A percentile compares a stretch with the other conserved stretches of the same genome.
phyloP scores from a whole-genome alignment of 1,140 invertebrate genomes.

The Drosophila baimaii region DNA sequence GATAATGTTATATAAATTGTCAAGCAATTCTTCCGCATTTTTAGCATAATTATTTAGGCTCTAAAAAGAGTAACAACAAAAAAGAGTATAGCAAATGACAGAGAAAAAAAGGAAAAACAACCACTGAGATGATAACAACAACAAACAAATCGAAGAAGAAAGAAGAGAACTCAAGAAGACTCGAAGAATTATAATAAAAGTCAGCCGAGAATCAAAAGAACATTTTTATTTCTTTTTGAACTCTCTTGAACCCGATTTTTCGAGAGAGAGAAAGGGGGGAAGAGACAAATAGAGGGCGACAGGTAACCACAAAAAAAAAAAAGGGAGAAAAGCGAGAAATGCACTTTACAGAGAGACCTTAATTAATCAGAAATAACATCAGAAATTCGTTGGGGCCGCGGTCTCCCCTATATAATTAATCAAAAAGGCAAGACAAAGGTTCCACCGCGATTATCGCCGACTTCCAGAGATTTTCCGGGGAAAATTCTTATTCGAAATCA shows the following conservation, averaged over 20 bases:
- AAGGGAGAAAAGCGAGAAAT: slow-evolving; percentile 24
- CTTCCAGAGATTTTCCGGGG: slow-evolving; percentile 23
- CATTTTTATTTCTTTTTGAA: slow-evolving; percentile 68
- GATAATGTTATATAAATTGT: background rate
- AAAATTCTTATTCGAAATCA: slow-evolving; percentile 47
- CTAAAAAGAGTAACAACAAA: background rate
- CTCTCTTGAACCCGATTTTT: slow-evolving; percentile 65
- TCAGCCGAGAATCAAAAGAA: slow-evolving; percentile 51
- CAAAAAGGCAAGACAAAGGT: slow-evolving; percentile 43
- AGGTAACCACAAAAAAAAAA: slow-evolving; percentile 47
- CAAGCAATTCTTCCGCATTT: background rate
- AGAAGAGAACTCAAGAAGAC: slow-evolving; percentile 27
- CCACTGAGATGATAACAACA: slow-evolving; percentile 62
- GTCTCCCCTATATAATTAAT: slow-evolving; percentile 56
- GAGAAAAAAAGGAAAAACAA: background rate
- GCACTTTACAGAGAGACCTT: slow-evolving; percentile 41
- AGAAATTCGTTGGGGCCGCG: slow-evolving; percentile 12
- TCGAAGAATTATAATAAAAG: slow-evolving; percentile 60
- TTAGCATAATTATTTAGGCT: background rate
- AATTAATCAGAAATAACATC: slow-evolving; percentile 51
- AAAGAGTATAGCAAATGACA: background rate
- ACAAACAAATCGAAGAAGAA: slow-evolving; percentile 55
- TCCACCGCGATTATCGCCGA: background rate
- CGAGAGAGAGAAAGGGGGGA: background rate
- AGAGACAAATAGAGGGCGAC: slow-evolving; percentile 30